Conservation (phyloP, 2,797 vertebrate genomes). For the Falco naumanni region DNA sequence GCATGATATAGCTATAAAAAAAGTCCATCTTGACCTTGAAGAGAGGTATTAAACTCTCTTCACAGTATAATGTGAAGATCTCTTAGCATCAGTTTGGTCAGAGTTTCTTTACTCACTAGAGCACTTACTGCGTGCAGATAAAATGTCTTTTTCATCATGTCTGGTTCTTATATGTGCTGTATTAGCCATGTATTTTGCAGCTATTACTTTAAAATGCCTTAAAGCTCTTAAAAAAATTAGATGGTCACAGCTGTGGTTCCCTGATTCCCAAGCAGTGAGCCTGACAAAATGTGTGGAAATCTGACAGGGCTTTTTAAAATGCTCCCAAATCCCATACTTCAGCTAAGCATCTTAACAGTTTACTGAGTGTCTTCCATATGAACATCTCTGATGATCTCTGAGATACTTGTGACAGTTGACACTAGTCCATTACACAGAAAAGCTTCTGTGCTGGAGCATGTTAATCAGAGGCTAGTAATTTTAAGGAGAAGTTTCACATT, state of each 20-base stretch:
- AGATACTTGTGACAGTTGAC: not conserved
- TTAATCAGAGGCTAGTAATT: not conserved
- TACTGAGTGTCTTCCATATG: rapidly evolving
- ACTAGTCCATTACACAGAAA: not conserved
- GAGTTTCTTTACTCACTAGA: not conserved
- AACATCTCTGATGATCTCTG: not conserved
- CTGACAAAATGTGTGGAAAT: not conserved
- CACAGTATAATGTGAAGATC: not conserved
- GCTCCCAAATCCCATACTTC: not conserved
- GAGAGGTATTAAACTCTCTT: not conserved
- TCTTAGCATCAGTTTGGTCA: not conserved
- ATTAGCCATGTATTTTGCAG: not conserved
- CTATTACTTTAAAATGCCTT: not conserved
- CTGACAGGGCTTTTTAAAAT: not conserved
- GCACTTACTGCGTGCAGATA: not conserved
- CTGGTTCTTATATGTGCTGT: not conserved
- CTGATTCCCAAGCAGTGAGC: not conserved
- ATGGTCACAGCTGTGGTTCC: not conserved
- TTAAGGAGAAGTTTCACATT: not conserved
- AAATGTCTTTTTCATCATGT: not conserved
- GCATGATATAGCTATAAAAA: not conserved
- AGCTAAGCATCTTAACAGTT: not conserved
- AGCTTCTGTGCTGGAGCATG: not conserved
- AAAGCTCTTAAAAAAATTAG: not conserved
- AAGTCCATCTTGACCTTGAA: not conserved